Evolutionary conservation across 2,797 vertebrate species (phyloP).

Genomic region (Lateolabrax maculatus): DNA sequence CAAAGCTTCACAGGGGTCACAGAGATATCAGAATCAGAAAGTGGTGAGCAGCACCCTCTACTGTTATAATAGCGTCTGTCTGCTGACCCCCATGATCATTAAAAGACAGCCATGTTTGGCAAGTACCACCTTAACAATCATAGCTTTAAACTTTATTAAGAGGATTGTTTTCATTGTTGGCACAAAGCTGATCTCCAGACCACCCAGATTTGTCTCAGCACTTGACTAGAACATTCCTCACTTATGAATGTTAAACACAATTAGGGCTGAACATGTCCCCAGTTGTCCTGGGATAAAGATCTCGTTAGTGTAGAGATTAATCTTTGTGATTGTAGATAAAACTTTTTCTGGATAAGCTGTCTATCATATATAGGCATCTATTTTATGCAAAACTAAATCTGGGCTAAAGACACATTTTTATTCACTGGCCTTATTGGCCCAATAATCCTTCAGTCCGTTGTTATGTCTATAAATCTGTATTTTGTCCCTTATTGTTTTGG

Average conservation of each 20-base stretch:
- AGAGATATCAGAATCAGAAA: not conserved
- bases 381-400: too few relatives aligned
- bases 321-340: not conserved
- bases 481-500: too few relatives aligned
- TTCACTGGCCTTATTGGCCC: too few relatives aligned
- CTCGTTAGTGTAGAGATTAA: not conserved
- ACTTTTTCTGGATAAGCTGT: not conserved
- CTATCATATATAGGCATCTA: not conserved
- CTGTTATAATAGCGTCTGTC: constrained; percentile 26
- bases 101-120: constrained; percentile 25
- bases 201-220: constrained; percentile 53
- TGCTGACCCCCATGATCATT: not conserved
- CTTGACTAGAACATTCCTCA: constrained; percentile 65
- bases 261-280: constrained; percentile 33
- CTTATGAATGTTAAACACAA: constrained; percentile 62
- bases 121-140: constrained; percentile 32
- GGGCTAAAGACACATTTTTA: too few relatives aligned
- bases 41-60: constrained; percentile 72
- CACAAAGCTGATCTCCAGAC: constrained; percentile 33
- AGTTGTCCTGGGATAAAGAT: constrained; percentile 14
- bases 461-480: too few relatives aligned
- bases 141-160: constrained; percentile 54
- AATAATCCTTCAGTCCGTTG: too few relatives aligned
- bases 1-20: not conserved
- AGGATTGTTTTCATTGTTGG: constrained; percentile 49